phyloP scores from a whole-genome alignment of 2,888 invertebrate species.

The Cryptus viduatorius region DNA sequence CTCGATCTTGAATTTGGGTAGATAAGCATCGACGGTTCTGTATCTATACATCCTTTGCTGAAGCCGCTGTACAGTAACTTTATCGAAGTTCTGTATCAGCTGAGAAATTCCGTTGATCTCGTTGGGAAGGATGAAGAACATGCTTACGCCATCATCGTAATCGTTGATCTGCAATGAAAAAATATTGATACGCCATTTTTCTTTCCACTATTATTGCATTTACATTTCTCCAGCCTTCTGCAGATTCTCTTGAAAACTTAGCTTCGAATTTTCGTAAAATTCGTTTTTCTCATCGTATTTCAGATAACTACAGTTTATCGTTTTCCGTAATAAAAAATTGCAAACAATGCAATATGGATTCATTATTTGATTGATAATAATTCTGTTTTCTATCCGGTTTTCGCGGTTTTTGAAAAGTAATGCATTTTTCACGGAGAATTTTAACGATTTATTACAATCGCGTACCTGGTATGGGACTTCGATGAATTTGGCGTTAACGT shows the following conservation, averaged over 20 bases:
- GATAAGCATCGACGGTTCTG: conserved; percentile 88
- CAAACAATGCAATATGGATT: too few species aligned
- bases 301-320: too few species aligned
- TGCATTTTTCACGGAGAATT: background rate
- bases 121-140: conserved; percentile 52
- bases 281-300: too few species aligned
- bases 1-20: conserved; percentile 94
- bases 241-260: too few species aligned
- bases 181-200: too few species aligned
- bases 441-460: background rate
- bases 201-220: too few species aligned
- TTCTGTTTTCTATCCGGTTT: too few species aligned
- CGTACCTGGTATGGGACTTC: conserved; percentile 89
- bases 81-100: conserved; percentile 33
- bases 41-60: conserved; percentile 78
- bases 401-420: too few species aligned
- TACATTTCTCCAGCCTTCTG: too few species aligned
- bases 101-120: conserved; percentile 16
- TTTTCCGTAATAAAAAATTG: too few species aligned
- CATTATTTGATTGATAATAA: too few species aligned
- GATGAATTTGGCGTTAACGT: conserved; percentile 88
- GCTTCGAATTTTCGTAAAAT: too few species aligned
- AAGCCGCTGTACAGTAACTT: conserved; percentile 85
- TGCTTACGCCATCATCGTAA: conserved; percentile 20
- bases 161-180: conserved; percentile 4